Evolutionary conservation across 64 coral and sea anemone genomes (phyloP).

Genomic region (Stichodactyla helianthus): DNA sequence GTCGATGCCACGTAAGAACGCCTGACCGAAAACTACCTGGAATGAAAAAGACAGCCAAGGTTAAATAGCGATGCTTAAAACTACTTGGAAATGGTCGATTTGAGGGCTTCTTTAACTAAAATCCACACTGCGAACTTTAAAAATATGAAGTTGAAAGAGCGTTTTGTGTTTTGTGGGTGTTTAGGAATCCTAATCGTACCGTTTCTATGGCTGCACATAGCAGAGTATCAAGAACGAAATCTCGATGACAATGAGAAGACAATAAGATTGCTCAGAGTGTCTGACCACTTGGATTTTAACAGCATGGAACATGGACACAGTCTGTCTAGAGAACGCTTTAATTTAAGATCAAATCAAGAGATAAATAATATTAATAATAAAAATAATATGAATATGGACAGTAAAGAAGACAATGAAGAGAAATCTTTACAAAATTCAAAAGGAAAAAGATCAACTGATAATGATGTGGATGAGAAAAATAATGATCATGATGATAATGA

Average conservation of each 20-base stretch:
- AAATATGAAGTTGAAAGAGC: conserved; percentile 82
- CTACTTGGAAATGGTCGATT: background rate
- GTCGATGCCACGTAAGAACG: conserved; percentile 54
- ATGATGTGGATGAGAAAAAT: conserved; percentile 15
- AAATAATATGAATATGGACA: background rate
- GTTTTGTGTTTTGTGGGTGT: conserved; percentile 51
- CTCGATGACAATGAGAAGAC: conserved; percentile 11
- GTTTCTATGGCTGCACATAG: conserved; percentile 61
- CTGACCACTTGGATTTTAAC: conserved; percentile 59
- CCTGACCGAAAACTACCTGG: conserved; percentile 26
- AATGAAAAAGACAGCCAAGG: conserved; percentile 15
- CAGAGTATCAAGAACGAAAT: conserved; percentile 24
- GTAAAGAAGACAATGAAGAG: background rate
- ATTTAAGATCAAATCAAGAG: background rate
- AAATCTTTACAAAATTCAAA: background rate
- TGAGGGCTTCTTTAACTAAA: background rate
- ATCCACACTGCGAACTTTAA: conserved; percentile 1
- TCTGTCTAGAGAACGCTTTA: conserved; percentile 10
- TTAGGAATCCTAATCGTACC: conserved; percentile 45
- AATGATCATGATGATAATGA: conserved; percentile 14
- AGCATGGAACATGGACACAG: conserved; percentile 52
- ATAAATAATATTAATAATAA: background rate
- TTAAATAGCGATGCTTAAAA: background rate
- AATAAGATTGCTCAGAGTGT: conserved; percentile 1
- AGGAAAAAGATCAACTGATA: conserved; percentile 5